Percentiles rank a stretch among this genome's conserved stretches.
These are phyloP conservation scores for Gastrophryne carolinensis DNA, from an alignment of 2,797 vertebrate genomes.

Conservation along the genomic window DNA sequence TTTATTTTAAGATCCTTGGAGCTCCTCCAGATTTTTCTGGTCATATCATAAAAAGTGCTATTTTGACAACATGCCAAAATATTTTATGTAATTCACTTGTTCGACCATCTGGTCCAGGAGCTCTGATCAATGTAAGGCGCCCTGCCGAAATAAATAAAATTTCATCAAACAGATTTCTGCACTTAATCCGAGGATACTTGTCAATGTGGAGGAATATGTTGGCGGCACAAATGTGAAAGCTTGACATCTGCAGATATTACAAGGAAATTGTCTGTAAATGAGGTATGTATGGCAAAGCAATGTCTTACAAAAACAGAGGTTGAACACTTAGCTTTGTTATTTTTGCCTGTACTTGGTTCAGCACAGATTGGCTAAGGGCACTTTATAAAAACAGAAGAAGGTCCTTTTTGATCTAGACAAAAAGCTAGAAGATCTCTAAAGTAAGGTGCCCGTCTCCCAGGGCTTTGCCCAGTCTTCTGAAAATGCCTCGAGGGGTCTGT, in stretches of 20 bases:
- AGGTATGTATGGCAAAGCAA: not conserved
- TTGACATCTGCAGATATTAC: not conserved
- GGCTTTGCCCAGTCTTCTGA: no score
- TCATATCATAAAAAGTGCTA: conserved; percentile 17
- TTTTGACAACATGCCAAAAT: conserved; percentile 52
- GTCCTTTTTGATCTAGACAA: no score
- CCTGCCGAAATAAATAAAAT: conserved; percentile 17
- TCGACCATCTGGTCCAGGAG: conserved; percentile 46
- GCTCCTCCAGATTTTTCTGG: conserved; percentile 25
- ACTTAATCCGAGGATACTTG: conserved; percentile 22
- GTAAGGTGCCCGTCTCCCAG: no score
- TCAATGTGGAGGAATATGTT: conserved; percentile 13
- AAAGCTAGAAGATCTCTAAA: no score
- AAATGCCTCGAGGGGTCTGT: no score
- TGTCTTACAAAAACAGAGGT: not conserved
- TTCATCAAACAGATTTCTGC: conserved; percentile 30
- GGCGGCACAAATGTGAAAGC: conserved; percentile 3
- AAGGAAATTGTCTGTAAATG: not conserved
- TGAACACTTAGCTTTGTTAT: no score
- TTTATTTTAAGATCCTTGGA: conserved; percentile 29
- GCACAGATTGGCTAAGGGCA: no score
- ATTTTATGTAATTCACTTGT: conserved; percentile 47
- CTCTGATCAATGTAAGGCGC: conserved; percentile 32
- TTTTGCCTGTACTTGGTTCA: no score
- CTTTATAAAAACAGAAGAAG: no score